Evolutionary conservation across 2,797 vertebrate genomes (phyloP).

Genomic region (Sebastes itinus): DNA sequence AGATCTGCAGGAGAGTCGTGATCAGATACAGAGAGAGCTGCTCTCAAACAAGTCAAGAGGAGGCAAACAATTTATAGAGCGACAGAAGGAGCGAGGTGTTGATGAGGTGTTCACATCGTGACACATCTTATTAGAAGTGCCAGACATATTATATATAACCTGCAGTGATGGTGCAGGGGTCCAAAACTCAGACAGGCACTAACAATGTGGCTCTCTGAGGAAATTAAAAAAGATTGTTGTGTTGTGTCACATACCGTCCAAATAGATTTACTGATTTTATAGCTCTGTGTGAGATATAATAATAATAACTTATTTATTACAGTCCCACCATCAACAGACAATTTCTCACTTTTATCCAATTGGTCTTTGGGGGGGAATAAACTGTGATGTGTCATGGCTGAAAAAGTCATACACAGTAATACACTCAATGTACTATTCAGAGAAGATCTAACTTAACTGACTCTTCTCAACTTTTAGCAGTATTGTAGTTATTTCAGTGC

Average conservation of each 20-base stretch:
- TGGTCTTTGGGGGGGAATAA: neutral
- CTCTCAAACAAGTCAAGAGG: constrained; percentile 39
- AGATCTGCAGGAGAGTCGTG: neutral
- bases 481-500: neutral
- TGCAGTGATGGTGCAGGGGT: constrained; percentile 2
- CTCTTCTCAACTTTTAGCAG: neutral
- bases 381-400: neutral
- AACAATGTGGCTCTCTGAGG: constrained; percentile 53
- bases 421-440: too few relatives aligned
- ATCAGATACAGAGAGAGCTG: neutral
- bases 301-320: neutral
- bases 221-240: constrained; percentile 61
- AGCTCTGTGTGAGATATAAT: constrained; percentile 18
- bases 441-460: neutral
- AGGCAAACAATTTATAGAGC: constrained; percentile 34
- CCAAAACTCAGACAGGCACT: constrained; percentile 29
- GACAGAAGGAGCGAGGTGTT: constrained; percentile 6
- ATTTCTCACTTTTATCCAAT: neutral
- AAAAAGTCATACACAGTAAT: neutral
- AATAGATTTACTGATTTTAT: neutral
- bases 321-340: neutral
- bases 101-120: constrained; percentile 37
- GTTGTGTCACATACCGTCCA: neutral
- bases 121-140: constrained; percentile 51
- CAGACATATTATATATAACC: constrained; percentile 44